Percentiles rank a stretch among this genome's conserved stretches.
Evolutionary conservation across 2,888 invertebrate genomes (phyloP).

Genomic region (Agelastica alni): DNA sequence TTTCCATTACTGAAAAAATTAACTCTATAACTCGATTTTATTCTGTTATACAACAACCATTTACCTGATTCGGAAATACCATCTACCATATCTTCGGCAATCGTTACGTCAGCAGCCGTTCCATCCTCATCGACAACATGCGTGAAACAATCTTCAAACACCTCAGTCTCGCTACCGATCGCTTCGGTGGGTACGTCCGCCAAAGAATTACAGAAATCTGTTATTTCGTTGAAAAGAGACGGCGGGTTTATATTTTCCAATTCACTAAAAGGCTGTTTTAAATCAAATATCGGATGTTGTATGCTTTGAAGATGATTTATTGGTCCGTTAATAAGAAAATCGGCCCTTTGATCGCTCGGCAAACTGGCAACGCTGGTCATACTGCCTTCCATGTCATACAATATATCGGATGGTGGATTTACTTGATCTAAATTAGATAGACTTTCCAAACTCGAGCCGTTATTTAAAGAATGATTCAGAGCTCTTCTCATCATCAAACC

Average conservation of each 20-base stretch:
- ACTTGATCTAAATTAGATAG: conserved; percentile 76
- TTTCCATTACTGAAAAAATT: conserved; percentile 8
- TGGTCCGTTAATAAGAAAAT: conserved; percentile 54
- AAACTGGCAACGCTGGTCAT: conserved; percentile 85
- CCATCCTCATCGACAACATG: conserved; percentile 40
- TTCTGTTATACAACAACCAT: not conserved
- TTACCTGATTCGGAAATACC: conserved; percentile 10
- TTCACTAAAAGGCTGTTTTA: conserved; percentile 61
- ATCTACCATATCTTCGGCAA: conserved; percentile 9
- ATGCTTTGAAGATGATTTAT: conserved; percentile 38
- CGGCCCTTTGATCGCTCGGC: conserved; percentile 61
- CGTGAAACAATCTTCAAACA: conserved; percentile 56
- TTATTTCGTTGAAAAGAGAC: conserved; percentile 71
- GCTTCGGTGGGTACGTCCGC: conserved; percentile 61
- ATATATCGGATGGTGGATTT: conserved; percentile 81
- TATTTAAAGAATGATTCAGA: conserved; percentile 60
- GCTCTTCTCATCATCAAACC: conserved; percentile 75
- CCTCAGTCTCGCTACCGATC: conserved; percentile 62
- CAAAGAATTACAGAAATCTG: conserved; percentile 60
- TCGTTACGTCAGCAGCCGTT: conserved; percentile 2
- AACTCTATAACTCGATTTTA: not conserved
- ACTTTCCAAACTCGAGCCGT: conserved; percentile 65
- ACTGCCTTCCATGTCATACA: conserved; percentile 75
- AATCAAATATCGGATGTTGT: conserved; percentile 42
- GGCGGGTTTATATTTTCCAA: conserved; percentile 74